Conservation (phyloP, 2,113 vertebrate genomes). For the Todiramphus chloris region DNA sequence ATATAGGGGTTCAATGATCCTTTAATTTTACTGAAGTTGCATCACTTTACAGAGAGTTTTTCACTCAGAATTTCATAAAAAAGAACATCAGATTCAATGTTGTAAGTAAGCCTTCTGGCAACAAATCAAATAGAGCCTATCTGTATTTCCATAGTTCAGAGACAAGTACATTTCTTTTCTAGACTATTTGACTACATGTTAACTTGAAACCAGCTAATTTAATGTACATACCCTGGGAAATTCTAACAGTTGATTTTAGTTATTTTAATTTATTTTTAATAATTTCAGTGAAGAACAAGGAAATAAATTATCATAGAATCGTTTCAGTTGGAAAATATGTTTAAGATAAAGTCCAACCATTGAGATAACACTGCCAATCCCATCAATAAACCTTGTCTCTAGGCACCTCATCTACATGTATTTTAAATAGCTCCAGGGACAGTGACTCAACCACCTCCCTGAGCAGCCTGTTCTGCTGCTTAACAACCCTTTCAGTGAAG, state of each 20-base stretch:
- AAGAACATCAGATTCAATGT: neutral
- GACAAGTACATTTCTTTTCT: neutral
- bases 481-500: no score
- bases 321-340: no score
- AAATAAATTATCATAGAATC: neutral
- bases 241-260: neutral
- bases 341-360: no score
- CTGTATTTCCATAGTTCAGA: neutral
- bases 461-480: no score
- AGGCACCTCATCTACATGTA: no score
- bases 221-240: neutral
- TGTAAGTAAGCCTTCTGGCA: neutral
- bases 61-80: neutral
- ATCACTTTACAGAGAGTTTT: neutral
- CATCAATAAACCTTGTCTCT: no score
- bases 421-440: no score
- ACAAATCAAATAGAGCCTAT: neutral
- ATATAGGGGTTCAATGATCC: rapidly evolving
- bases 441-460: no score
- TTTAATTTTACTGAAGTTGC: neutral
- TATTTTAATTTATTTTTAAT: neutral
- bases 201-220: neutral
- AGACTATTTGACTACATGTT: neutral
- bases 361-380: no score
- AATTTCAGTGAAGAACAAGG: neutral